Base-by-base conservation (phyloP, 2,113 vertebrate genomes). In the Chrysochloris asiatica region DNA sequence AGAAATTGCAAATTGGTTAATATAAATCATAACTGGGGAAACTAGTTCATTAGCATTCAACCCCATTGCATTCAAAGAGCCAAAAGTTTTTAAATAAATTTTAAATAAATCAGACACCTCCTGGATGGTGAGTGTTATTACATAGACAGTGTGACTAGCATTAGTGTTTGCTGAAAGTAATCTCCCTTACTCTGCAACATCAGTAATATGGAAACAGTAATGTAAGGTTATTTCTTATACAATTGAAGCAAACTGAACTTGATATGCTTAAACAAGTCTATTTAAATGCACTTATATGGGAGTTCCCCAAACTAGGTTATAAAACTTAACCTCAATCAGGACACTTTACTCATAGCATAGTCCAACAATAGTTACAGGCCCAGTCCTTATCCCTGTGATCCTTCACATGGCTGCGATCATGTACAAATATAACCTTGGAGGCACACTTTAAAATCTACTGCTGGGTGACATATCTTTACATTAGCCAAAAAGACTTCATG, bases 201-300 rank as follows among this genome's bases (percentile, higher is more conserved):
- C n/a, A 90, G 59, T 19, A 95, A 67, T 0, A 1, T 0, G 91
- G 28, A 95, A 24, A 80, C 38, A 94, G 38, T 59, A 96, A 95
- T 7, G 3, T 76, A 65, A 65, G 88, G 86, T 86, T 92, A 93
- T 85, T 97, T 96, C 73, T 94, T 97, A 90, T 93, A 95, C 22
- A 96, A 97, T 94, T 83, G 83, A 54, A 92, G 61, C 56, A 97
- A 97, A 97, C 6, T 86, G 76, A 96, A 80, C 47, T 81, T 92
- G 33, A 96, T 84, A n/a, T 22, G 52, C 80, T 54, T 93, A 97
- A 97, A 97, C 83, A 97, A 91, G 43, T 95, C 88, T 81, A 96
- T 93, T 97, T 96, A 97, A 96, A 96, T 94, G 72, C 69, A 97
- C 96, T 95, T 97, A 96, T 90, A 93, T 69, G 38, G 78, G 78